Conservation (phyloP, 2,113 vertebrate species). For the Campylomormyrus tamandua region DNA sequence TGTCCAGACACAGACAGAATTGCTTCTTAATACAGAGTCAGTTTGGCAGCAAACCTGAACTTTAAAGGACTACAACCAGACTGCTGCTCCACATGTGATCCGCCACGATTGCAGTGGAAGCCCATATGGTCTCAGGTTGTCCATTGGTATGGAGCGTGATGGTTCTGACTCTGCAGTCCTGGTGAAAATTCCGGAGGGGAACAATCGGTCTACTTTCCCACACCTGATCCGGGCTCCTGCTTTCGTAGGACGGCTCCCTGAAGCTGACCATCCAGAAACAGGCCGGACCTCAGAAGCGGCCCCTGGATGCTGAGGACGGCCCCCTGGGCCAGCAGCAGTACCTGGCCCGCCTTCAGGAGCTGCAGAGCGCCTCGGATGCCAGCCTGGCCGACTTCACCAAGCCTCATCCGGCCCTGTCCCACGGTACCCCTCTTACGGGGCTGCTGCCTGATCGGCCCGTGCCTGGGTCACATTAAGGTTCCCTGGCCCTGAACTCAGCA, state of each 20-base stretch:
- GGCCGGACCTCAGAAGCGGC: slow-evolving; percentile 81
- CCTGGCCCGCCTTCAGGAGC: slow-evolving; percentile 81
- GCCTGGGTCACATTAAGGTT: neutral
- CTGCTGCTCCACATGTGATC: neutral
- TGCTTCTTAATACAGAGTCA: neutral
- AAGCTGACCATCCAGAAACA: slow-evolving; percentile 99
- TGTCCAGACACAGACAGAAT: neutral
- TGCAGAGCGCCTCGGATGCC: slow-evolving; percentile 83
- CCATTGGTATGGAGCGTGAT: neutral
- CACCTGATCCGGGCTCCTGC: neutral
- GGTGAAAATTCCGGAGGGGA: neutral
- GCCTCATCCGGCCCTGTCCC: slow-evolving; percentile 62
- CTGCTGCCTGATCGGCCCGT: neutral
- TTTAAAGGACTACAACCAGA: neutral
- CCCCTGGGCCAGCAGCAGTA: slow-evolving; percentile 85
- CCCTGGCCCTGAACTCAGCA: neutral
- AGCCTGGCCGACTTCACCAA: slow-evolving; percentile 81
- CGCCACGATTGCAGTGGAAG: neutral
- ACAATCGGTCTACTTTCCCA: neutral
- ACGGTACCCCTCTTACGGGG: slow-evolving; percentile 49
- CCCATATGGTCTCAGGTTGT: neutral
- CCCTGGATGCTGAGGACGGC: slow-evolving; percentile 78
- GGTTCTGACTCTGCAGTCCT: neutral
- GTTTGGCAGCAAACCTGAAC: neutral
- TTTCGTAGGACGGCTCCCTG: slow-evolving; percentile 83